Base-by-base conservation (phyloP, 2,797 vertebrate genomes). In the Chanos chanos region DNA sequence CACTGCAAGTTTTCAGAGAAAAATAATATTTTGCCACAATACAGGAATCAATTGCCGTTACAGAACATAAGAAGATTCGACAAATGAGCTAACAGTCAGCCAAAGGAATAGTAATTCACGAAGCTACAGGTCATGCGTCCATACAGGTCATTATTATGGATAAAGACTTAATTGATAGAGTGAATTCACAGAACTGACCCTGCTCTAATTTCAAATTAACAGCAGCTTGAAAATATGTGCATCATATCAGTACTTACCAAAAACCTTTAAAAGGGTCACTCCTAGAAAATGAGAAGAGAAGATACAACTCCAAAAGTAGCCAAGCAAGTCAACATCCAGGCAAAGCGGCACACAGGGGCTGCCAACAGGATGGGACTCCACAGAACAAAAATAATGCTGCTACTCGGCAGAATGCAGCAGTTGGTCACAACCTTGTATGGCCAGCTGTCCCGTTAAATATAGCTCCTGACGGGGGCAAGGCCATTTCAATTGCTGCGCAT, bases 311-410 rank as follows among this genome's bases (percentile, higher is more conserved):
- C 83, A 76, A 85, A 85, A 75, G 79, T 49, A 70, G 59, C 58
- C 27, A 81, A 77, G 74, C 58, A 69, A 81, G 78, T 72, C 67
- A 75, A 53, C 89, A 85, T 85, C 78, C 72, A 78, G 77, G 86
- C 73, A 78, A 82, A 85, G 86, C 83, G 79, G 85, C 80, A 77
- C 86, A 81, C 80, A 81, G 82, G 86, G 82, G 78, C 82, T 86
- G 85, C 81, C 86, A 86, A 85, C 90, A 88, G 83, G 83, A 83
- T 78, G 71, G 80, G 64, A 81, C 89, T 78, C 84, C 87, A 84
- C 87, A 78, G 92, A 89, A 89, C 92, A 92, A 95, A 99, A 98
- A 98, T 98, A 97, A 94, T 91, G 92, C 89, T 86, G 93, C 92
- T 87, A 91, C 92, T 94, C 92, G 86, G 86, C 87, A 93, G 93